Conservation (phyloP, 30 jellyfish, hydroid and myxozoan species). For the Turritopsis dohrnii region DNA sequence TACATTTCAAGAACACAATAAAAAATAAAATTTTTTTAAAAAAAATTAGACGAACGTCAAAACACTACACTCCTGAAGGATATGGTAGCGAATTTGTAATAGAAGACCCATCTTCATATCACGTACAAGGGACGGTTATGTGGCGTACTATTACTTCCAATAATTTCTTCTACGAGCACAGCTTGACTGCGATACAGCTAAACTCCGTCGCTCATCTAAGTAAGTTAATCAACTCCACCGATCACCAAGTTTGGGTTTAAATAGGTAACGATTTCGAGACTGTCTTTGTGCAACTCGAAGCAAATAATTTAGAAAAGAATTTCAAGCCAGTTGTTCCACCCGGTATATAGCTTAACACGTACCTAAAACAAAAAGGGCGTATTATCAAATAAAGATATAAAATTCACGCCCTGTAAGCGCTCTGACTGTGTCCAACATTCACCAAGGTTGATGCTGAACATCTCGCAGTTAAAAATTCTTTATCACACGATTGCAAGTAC, state of each 20-base stretch:
- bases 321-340: constrained; percentile 95
- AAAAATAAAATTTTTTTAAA: no score
- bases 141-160: background rate
- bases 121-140: background rate
- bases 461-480: no score
- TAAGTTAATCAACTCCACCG: background rate
- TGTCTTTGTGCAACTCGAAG: constrained; percentile 65
- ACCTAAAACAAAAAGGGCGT: constrained; percentile 37
- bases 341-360: constrained; percentile 73
- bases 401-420: no score
- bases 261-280: constrained; percentile 70
- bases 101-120: background rate
- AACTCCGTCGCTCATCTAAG: background rate
- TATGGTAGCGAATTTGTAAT: background rate
- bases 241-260: background rate
- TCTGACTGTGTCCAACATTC: no score
- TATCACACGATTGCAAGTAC: no score
- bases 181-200: background rate
- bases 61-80: no score
- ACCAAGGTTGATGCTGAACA: no score
- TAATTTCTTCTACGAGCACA: background rate
- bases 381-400: background rate
- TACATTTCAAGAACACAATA: no score
- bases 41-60: no score
- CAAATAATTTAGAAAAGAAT: constrained; percentile 74